phyloP scores from a whole-genome alignment of 2,888 invertebrate genomes.

The Terebella lapidaria region DNA sequence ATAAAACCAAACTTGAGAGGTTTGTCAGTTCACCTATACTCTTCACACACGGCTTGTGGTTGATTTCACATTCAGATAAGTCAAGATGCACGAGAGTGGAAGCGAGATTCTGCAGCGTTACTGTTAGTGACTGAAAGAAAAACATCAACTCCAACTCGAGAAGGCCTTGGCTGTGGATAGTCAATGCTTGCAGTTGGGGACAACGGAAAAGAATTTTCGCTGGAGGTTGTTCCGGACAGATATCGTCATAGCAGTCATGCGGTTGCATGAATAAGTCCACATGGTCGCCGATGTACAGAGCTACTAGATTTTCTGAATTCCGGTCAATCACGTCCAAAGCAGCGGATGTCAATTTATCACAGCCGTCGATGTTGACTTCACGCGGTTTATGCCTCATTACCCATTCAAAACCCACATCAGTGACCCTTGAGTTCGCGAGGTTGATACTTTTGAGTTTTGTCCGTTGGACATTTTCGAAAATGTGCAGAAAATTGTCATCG shows the following conservation, averaged over 20 bases:
- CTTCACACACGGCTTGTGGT: too few relatives aligned
- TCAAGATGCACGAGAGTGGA: slow-evolving; percentile 64
- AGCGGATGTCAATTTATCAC: slow-evolving; percentile 40
- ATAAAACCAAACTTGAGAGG: slow-evolving; percentile 71
- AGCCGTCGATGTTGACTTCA: slow-evolving; percentile 72
- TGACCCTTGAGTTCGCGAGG: slow-evolving; percentile 65
- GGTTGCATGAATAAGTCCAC: slow-evolving; percentile 9
- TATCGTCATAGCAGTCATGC: not conserved
- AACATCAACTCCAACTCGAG: not conserved
- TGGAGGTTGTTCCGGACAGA: too few relatives aligned
- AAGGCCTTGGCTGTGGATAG: not conserved
- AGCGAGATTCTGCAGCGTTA: not conserved
- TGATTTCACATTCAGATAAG: slow-evolving; percentile 62
- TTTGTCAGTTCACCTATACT: slow-evolving; percentile 65
- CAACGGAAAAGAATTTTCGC: not conserved
- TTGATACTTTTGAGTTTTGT: slow-evolving; percentile 5
- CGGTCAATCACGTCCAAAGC: slow-evolving; percentile 1
- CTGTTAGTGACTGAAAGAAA: not conserved
- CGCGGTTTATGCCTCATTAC: slow-evolving; percentile 70
- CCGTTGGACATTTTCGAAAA: slow-evolving; percentile 8
- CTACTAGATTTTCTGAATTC: slow-evolving; percentile 5
- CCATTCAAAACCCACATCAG: slow-evolving; percentile 66
- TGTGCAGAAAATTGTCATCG: slow-evolving; percentile 12
- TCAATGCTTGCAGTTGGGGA: not conserved
- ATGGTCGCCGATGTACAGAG: slow-evolving; percentile 18